Base-by-base conservation (phyloP, 1,140 invertebrate species). In the Metaphire vulgaris region DNA sequence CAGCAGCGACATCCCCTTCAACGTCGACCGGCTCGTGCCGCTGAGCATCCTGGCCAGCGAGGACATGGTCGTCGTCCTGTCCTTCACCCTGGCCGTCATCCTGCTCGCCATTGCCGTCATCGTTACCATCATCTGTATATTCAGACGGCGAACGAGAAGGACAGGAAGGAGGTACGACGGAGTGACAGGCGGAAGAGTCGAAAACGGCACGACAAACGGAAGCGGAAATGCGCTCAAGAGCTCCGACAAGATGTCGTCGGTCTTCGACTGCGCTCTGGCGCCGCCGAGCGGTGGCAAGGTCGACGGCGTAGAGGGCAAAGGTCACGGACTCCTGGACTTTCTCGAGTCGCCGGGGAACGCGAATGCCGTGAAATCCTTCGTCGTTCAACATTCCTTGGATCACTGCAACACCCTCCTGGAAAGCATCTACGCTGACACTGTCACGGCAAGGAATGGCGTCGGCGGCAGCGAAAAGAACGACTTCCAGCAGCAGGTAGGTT, bases 71-170 rank as follows among this genome's bases (percentile, higher is more conserved):
- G 72, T 73, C 12, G 72, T 73, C 2, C 28, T 73, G 41, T 31
- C 72, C 14, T 73, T 73, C 72, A 73, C 72, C n/a, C n/a, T 73
- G 30, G 72, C 72, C 28, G 6, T 73, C 26, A 34, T 73, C n/a
- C 41, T 73, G 32, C 41, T 73, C n/a, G 72, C 72, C 72, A 73
- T 73, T 16, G 34, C 41, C 16, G 56, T 73, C 28, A 73, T 73
- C 33, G 56, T 73, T 0, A 34, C 31, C 1, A 41, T 73, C 33
- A 73, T 73, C 26, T 73, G 72, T 41, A 41, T 34, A 16, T 34
- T 73, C n/a, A 21, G 34, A 32, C 31, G 32, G 69, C 28, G 69
- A 31, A 31, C 69, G 14, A n/a, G n/a, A n/a, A n/a, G n/a, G n/a
- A n/a, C n/a, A n/a, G n/a, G n/a, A n/a, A n/a, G n/a, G n/a, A n/a